Percentiles rank a stretch among this genome's conserved stretches.
phyloP scores from a whole-genome alignment of 2,888 invertebrate species.

The Lochmaea crataegi region DNA sequence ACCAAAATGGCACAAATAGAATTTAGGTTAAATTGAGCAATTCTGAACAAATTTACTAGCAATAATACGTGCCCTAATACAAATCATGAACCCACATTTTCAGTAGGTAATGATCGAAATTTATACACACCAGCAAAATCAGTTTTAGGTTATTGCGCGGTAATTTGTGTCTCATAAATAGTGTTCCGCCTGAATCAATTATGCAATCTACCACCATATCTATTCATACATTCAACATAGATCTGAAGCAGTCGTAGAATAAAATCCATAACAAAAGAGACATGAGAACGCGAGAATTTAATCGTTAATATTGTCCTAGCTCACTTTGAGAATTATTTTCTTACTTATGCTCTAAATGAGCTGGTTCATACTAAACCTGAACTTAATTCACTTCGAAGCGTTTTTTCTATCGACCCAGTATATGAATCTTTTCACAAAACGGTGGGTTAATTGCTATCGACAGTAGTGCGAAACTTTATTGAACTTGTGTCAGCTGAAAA shows the following conservation, averaged over 20 bases:
- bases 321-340: no score
- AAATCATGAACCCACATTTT: background rate
- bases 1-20: background rate
- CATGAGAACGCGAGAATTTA: background rate
- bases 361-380: no score
- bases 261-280: background rate
- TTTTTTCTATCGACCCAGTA: no score
- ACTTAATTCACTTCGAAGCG: no score
- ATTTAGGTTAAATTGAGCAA: background rate
- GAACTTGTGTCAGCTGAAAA: no score
- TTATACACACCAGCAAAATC: slow-evolving; percentile 18
- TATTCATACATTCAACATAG: background rate
- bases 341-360: no score
- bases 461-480: no score
- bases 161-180: slow-evolving; percentile 10
- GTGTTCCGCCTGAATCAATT: background rate
- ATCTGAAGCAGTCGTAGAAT: background rate
- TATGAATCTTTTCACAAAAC: no score
- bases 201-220: background rate
- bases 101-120: slow-evolving; percentile 11
- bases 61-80: background rate
- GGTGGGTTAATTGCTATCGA: no score
- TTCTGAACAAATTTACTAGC: background rate
- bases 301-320: no score
- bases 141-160: slow-evolving; percentile 1